A percentile compares a stretch with the other conserved stretches of the same genome.
These are phyloP conservation scores for Perccottus glenii DNA, from an alignment of 2,113 vertebrate species.

Conservation along the genomic window DNA sequence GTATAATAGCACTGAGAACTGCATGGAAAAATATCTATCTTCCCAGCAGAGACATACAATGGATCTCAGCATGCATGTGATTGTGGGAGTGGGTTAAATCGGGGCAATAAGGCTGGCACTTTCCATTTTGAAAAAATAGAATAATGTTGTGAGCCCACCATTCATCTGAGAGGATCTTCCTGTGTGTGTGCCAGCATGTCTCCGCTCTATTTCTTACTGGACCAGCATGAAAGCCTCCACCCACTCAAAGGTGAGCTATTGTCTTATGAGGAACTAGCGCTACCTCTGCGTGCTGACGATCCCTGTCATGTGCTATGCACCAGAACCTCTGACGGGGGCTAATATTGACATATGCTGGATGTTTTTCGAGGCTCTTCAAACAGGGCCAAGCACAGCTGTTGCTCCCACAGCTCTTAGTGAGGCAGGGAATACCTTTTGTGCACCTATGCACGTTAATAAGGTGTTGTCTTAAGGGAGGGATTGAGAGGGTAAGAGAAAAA, in stretches of 20 bases:
- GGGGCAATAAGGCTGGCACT: slow-evolving; percentile 72
- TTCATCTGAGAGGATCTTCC: slow-evolving; percentile 78
- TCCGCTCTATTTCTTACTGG: slow-evolving; percentile 48
- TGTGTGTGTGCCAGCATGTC: slow-evolving; percentile 28
- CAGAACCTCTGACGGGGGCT: slow-evolving; percentile 50
- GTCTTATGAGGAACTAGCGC: slow-evolving; percentile 45
- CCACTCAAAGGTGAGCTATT: slow-evolving; percentile 46
- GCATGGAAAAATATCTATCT: slow-evolving; percentile 63
- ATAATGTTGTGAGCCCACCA: slow-evolving; percentile 77
- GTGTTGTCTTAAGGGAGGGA: slow-evolving; percentile 54
- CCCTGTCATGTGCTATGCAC: slow-evolving; percentile 60
- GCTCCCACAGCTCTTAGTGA: slow-evolving; percentile 46
- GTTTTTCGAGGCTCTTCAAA: slow-evolving; percentile 65
- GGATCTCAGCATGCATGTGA: slow-evolving; percentile 30
- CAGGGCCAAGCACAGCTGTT: slow-evolving; percentile 54
- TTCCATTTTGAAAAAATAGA: slow-evolving; percentile 79
- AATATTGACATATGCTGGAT: slow-evolving; percentile 61
- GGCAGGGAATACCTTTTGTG: slow-evolving; percentile 52
- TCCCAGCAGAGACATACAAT: slow-evolving; percentile 43
- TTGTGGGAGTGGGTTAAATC: slow-evolving; percentile 72
- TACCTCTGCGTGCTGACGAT: slow-evolving; percentile 60
- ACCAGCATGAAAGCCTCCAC: slow-evolving; percentile 60
- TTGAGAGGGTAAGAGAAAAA: slow-evolving; percentile 15
- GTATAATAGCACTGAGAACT: slow-evolving; percentile 46
- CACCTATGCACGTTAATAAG: slow-evolving; percentile 62